Conservation (phyloP, 1,140 invertebrate species). For the Leptonema lineaticorne region DNA sequence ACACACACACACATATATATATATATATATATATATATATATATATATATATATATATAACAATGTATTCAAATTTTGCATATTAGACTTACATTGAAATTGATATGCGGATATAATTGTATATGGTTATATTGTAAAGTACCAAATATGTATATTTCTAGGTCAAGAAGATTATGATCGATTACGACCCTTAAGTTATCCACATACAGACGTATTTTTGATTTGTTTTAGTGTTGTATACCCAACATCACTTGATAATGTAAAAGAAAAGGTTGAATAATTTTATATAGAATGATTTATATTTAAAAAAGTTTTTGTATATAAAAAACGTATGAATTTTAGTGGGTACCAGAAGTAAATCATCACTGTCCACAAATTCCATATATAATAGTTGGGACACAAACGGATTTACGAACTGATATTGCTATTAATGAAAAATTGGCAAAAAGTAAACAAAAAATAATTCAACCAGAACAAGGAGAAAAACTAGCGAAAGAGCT, state of each 20-base stretch:
- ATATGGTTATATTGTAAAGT: too few relatives aligned
- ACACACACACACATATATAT: too few relatives aligned
- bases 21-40: too few relatives aligned
- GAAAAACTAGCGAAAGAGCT: constrained; percentile 98
- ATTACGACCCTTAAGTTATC: constrained; percentile 94
- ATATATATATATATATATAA: too few relatives aligned
- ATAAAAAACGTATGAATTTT: too few relatives aligned
- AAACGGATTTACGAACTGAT: constrained; percentile 98
- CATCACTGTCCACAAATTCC: constrained; percentile 99
- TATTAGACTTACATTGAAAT: too few relatives aligned
- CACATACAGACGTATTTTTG: constrained; percentile 98
- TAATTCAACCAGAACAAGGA: constrained; percentile 93
- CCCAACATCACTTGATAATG: constrained; percentile 98
- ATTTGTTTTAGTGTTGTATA: constrained; percentile 97
- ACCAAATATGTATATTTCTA: background rate
- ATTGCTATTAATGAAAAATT: constrained; percentile 95
- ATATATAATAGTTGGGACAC: constrained; percentile 97
- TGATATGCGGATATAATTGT: too few relatives aligned
- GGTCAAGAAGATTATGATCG: constrained; percentile 98
- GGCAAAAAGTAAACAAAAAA: constrained; percentile 99
- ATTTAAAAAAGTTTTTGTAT: background rate
- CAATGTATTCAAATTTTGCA: too few relatives aligned
- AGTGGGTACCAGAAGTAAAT: constrained; percentile 99
- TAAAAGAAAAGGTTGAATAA: constrained; percentile 86
- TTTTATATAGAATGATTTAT: background rate